Evolutionary conservation across 2,888 invertebrate genomes (phyloP).

Genomic region (Entomobrya multifasciata): DNA sequence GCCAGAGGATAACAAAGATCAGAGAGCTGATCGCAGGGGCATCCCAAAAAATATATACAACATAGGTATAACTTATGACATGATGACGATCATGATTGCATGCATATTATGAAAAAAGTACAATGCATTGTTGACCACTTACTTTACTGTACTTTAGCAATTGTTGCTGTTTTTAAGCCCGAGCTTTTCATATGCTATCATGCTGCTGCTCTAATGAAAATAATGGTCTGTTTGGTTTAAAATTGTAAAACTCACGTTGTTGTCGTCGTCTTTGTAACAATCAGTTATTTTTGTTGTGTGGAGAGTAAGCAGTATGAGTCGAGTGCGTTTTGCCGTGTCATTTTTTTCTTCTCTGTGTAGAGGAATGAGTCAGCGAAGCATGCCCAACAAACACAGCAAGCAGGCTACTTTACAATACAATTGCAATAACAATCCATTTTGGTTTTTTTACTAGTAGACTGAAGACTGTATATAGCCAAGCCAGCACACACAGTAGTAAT

Average conservation of each 20-base stretch:
- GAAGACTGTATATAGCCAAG: not conserved
- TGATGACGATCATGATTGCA: not conserved
- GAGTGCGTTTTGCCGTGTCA: conserved; percentile 6
- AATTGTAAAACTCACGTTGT: conserved; percentile 24
- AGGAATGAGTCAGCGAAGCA: conserved; percentile 51
- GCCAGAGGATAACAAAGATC: not conserved
- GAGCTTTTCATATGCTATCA: not conserved
- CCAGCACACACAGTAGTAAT: not conserved
- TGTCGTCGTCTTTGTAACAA: not conserved
- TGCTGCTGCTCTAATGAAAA: not conserved
- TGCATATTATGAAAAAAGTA: not conserved
- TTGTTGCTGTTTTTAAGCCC: not conserved
- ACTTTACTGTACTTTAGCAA: not conserved
- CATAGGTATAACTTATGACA: no score
- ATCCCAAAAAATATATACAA: not conserved
- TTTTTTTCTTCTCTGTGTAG: not conserved
- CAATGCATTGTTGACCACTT: conserved; percentile 15
- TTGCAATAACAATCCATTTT: not conserved
- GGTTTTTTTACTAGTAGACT: not conserved
- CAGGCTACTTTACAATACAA: not conserved
- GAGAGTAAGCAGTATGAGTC: no score
- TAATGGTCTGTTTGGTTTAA: conserved; percentile 7
- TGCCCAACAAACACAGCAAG: conserved; percentile 4
- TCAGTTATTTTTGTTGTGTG: conserved; percentile 7
- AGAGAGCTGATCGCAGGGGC: no score